phyloP scores from a whole-genome alignment of 2,113 vertebrate species.

The Lepidothrix coronata region DNA sequence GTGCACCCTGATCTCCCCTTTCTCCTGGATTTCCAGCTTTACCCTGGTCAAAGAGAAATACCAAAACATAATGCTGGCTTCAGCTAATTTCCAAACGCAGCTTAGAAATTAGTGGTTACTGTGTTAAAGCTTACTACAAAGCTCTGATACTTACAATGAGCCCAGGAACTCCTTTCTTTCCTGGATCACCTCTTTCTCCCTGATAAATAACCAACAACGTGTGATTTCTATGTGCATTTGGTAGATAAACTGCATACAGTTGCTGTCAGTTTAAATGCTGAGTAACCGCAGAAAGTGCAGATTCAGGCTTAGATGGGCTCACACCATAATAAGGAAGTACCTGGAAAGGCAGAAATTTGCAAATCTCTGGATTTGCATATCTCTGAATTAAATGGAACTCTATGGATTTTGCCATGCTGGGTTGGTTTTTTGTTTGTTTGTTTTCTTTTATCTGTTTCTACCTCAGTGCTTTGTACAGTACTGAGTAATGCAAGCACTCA shows the following conservation, averaged over 20 bases:
- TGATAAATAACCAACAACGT: conserved; percentile 65
- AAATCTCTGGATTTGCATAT: not conserved
- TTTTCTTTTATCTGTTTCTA: not conserved
- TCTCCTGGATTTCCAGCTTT: conserved; percentile 89
- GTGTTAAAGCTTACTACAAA: not conserved
- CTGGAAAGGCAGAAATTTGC: not conserved
- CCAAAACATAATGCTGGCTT: conserved; percentile 3
- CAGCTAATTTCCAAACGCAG: not conserved
- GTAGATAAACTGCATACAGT: not conserved
- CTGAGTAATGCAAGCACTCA: conserved; percentile 66
- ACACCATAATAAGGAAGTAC: not conserved
- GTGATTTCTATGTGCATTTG: not conserved
- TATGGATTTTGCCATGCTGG: not conserved
- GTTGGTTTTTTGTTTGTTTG: not conserved
- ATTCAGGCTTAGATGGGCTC: not conserved
- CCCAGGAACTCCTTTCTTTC: conserved; percentile 84
- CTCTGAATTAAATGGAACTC: not conserved
- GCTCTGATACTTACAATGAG: conserved; percentile 82
- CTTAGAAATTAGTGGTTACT: not conserved
- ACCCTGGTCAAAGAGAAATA: conserved; percentile 77
- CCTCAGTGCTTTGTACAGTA: not conserved
- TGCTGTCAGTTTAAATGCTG: not conserved
- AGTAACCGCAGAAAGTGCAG: not conserved
- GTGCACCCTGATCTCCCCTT: conserved; percentile 82
- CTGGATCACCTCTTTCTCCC: conserved; percentile 87